Evolutionary conservation across 2,888 invertebrate genomes (phyloP), one percentile per base, ranked within the genome.

Genomic region (Choreutis nemorana): DNA sequence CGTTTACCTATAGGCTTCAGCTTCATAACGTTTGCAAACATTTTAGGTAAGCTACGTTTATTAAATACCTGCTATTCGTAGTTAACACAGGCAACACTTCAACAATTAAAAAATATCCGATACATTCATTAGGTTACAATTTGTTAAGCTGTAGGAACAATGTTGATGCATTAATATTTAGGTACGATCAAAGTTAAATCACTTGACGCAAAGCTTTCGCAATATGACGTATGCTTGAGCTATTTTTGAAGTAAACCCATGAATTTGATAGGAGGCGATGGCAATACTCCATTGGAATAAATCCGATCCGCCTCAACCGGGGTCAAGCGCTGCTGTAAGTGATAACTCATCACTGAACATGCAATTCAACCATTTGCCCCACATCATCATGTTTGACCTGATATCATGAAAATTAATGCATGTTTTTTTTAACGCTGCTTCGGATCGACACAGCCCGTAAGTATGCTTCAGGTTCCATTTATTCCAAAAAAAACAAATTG

Each of bases 361-460:
- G 52, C 50, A 49, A 50, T 45, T 44, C 41, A 45, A 50, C 50
- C 61, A 55, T 61, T 55, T 49, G 59, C 60, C 24, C 28, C 20
- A 31, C 16, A 31, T 28, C 45, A 42, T 58, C 42, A 48, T 48
- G 45, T 42, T 39, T 47, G 43, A 50, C 44, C 50, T 60, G 64
- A 58, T 64, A 63, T 70, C 68, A 70, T 59, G 64, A 70, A 55
- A 66, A 72, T 66, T 75, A 77, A 75, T 67, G 65, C 72, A 71
- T 75, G 54, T 41, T 61, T 61, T 53, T 61, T 50, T 73, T 71
- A 66, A 75, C 64, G 79, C 79, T 65, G 72, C 78, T 57, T 71
- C 55, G 78, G 73, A 73, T 61, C 49, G 46, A 50, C 52, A 55
- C 67, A 80, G 79, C 79, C 79, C 66, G 79, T 80, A 60, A 80